phyloP scores from a whole-genome alignment of 2,113 vertebrate species.

The Xenopus tropicalis region DNA sequence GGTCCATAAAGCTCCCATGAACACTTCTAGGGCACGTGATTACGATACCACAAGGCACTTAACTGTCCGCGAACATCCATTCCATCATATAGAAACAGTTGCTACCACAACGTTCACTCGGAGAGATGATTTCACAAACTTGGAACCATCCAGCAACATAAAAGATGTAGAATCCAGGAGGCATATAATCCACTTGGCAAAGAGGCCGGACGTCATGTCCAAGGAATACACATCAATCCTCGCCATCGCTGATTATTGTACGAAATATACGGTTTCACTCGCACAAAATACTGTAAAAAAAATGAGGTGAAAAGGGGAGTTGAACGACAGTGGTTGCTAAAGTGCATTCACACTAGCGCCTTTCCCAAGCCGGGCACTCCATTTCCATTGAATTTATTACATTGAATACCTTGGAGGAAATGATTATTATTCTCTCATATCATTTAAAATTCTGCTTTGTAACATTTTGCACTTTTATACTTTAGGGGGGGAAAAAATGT shows the following conservation, averaged over 20 bases:
- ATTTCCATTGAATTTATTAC: background rate
- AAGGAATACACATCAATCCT: constrained; percentile 33
- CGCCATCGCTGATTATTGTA: constrained; percentile 18
- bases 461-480: no score
- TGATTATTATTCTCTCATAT: background rate
- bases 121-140: constrained; percentile 40
- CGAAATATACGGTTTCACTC: constrained; percentile 28
- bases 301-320: constrained; percentile 29
- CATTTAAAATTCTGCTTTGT: no score
- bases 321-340: background rate
- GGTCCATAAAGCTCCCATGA: constrained; percentile 32
- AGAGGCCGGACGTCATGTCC: constrained; percentile 8
- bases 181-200: constrained; percentile 40
- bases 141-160: constrained; percentile 30
- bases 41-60: constrained; percentile 21
- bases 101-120: constrained; percentile 41
- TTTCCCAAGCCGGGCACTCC: background rate
- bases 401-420: background rate
- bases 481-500: no score
- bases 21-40: constrained; percentile 32
- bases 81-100: constrained; percentile 44
- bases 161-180: constrained; percentile 44
- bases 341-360: background rate
- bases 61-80: constrained; percentile 26
- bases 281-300: constrained; percentile 26